These are phyloP conservation scores for Sipha maydis DNA, from an alignment of 2,888 invertebrate species.

Conservation along the genomic window DNA sequence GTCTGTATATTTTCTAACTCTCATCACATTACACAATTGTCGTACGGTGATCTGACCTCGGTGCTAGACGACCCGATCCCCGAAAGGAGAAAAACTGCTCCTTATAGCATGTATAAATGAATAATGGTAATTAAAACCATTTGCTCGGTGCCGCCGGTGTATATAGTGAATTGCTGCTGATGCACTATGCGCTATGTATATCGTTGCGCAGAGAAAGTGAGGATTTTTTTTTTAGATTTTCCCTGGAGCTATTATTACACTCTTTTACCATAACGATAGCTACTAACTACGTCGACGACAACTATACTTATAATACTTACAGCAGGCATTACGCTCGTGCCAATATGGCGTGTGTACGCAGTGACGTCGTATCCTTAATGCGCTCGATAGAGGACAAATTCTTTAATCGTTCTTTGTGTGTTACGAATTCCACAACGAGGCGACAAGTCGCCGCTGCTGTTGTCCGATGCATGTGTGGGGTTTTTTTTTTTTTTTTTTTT, in stretches of 20 bases:
- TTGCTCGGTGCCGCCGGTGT: neutral
- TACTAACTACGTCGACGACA: neutral
- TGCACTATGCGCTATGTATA: neutral
- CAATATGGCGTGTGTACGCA: constrained; percentile 5
- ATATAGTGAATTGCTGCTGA: neutral
- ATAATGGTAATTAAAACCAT: neutral
- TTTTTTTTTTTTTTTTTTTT: neutral
- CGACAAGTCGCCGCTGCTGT: neutral
- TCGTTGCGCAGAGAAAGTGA: constrained; percentile 32
- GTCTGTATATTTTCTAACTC: neutral
- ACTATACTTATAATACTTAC: neutral
- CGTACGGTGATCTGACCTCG: neutral
- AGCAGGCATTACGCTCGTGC: constrained; percentile 4
- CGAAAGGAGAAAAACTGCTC: constrained; percentile 33
- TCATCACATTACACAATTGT: neutral
- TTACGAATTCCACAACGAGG: constrained; percentile 20
- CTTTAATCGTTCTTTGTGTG: neutral
- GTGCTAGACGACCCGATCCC: neutral
- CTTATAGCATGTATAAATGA: constrained; percentile 43
- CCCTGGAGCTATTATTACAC: constrained; percentile 42
- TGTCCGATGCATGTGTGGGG: neutral
- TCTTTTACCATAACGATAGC: neutral
- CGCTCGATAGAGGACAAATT: constrained; percentile 24
- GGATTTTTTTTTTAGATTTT: constrained; percentile 15
- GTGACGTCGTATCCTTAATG: neutral